Conservation (phyloP, 2,888 invertebrate species). For the Caenorhabditis wallacei region DNA sequence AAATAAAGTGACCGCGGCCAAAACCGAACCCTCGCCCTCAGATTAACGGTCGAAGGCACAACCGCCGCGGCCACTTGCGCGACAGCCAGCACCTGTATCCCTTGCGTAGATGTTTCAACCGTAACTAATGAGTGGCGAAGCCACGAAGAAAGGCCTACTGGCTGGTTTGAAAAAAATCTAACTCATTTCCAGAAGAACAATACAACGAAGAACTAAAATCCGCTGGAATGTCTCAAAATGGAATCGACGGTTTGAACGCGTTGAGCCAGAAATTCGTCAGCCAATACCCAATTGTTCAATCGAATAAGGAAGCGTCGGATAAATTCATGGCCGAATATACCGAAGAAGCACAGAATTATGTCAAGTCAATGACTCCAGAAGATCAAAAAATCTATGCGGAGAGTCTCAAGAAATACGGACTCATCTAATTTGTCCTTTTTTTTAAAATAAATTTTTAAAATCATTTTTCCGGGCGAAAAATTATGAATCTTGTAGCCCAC, state of each 20-base stretch:
- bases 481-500: not conserved
- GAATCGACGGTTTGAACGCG: conserved; percentile 9
- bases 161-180: too few relatives aligned
- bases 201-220: conserved; percentile 25
- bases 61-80: too few relatives aligned
- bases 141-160: too few relatives aligned
- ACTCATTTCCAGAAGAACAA: conserved; percentile 36
- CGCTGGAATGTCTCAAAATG: conserved; percentile 34
- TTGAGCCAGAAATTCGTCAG: conserved; percentile 21
- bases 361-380: conserved; percentile 15
- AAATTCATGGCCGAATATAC: conserved; percentile 32
- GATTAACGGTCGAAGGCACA: too few relatives aligned
- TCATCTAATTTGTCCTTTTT: not conserved
- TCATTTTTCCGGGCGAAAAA: not conserved
- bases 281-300: conserved; percentile 15
- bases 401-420: conserved; percentile 28
- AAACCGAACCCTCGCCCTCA: too few relatives aligned
- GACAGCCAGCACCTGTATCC: too few relatives aligned
- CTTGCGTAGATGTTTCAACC: too few relatives aligned
- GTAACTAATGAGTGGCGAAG: too few relatives aligned
- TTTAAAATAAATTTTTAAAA: not conserved
- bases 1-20: too few relatives aligned
- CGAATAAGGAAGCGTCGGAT: conserved; percentile 21
- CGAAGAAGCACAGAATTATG: conserved; percentile 10
- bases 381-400: conserved; percentile 28